Evolutionary conservation across 2,113 vertebrate species (phyloP).

Genomic region (Ptychochromis oligacanthus): DNA sequence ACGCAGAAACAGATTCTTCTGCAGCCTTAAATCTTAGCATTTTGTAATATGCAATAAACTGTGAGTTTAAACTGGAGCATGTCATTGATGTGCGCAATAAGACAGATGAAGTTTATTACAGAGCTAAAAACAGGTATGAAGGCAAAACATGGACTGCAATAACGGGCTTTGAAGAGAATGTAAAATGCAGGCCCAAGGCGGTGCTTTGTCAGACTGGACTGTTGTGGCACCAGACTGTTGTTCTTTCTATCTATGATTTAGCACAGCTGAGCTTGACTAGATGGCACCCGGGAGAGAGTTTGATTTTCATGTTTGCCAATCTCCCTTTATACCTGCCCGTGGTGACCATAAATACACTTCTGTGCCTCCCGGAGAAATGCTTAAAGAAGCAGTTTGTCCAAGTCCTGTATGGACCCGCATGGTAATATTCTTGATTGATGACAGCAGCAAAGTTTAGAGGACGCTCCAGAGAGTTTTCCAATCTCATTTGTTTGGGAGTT

Average conservation of each 20-base stretch:
- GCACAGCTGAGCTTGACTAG: slow-evolving; percentile 44
- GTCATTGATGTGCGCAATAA: slow-evolving; percentile 69
- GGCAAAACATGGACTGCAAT: slow-evolving; percentile 67
- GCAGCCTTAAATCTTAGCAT: slow-evolving; percentile 67
- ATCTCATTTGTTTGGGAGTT: slow-evolving; percentile 72
- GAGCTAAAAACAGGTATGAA: slow-evolving; percentile 65
- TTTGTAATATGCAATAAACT: slow-evolving; percentile 65
- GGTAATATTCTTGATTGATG: slow-evolving; percentile 76
- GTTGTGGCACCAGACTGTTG: slow-evolving; percentile 64
- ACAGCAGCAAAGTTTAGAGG: slow-evolving; percentile 63
- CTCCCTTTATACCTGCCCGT: slow-evolving; percentile 74
- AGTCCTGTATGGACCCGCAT: slow-evolving; percentile 57
- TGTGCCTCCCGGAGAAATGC: slow-evolving; percentile 77
- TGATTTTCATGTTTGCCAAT: slow-evolving; percentile 78
- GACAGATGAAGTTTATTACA: slow-evolving; percentile 72
- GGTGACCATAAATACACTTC: slow-evolving; percentile 76
- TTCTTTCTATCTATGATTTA: slow-evolving; percentile 77
- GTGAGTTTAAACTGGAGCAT: slow-evolving; percentile 60
- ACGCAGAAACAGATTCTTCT: slow-evolving; percentile 72
- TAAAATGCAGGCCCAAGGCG: slow-evolving; percentile 56
- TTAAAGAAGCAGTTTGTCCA: slow-evolving; percentile 79
- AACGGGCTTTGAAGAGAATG: slow-evolving; percentile 50
- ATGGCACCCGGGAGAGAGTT: slow-evolving; percentile 76
- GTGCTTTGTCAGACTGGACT: slow-evolving; percentile 60
- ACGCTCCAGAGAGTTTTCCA: slow-evolving; percentile 62